Base-by-base conservation (phyloP, 2,888 invertebrate species). In the Tipula confusa region DNA sequence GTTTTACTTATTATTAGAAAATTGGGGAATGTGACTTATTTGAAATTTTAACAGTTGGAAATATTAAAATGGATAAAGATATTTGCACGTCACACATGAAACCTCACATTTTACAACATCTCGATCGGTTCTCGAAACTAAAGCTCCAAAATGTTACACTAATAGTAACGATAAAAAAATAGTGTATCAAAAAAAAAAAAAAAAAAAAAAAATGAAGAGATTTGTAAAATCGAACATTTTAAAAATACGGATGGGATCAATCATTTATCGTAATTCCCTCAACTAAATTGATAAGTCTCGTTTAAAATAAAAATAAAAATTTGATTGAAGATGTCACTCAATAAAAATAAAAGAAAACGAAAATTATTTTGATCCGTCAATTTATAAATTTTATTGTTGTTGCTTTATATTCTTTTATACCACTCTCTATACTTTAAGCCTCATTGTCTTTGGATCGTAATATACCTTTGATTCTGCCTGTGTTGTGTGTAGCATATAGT, bases 311-410 rank as follows among this genome's bases (percentile, higher is more conserved):
- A 64, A 64, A 24, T 9, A 64, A 18, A 24, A 24, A 24, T 64
- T 64, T 64, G 64, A 64, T 64, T 64, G 18, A 64, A 64, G 64
- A 64, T 64, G 64, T 64, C 64, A 64, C 24, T 64, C 24, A 64
- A 64, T 64, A 24, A 64, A 64, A 11, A 38, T 64, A 1, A 9
- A 64, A 64, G 64, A 64, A 18, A 64, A 24, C 24, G 64, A 24
- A 24, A 64, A 64, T 64, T 24, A 24, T 64, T 64, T 64, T 64
- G 64, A 64, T 64, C 64, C 64, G 11, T 64, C 64, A 64, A 64
- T 64, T 64, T 64, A 64, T 64, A 24, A 33, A 33, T 33, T 24
- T 64, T 48, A 2, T 64, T 64, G 64, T 64, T 64, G 1, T 18
- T 64, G 24, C 24, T 9, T 24, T 7, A 3, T 9, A 3, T 6